phyloP scores from a whole-genome alignment of 2,888 invertebrate species.

The Zeuzera pyrina region DNA sequence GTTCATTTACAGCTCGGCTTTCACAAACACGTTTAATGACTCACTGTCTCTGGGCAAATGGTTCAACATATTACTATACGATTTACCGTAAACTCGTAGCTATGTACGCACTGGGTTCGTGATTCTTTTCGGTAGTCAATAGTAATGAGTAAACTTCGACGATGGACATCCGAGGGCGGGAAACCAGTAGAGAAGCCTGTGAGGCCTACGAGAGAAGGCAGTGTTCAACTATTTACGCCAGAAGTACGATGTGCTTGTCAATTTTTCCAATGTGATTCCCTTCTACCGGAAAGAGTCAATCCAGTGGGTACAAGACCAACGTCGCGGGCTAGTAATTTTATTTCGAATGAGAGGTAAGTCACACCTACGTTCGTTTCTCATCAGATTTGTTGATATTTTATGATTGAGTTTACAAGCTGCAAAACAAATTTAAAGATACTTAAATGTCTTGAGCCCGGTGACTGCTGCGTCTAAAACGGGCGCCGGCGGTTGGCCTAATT shows the following conservation, averaged over 20 bases:
- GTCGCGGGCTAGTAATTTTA: constrained; percentile 72
- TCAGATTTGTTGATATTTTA: constrained; percentile 41
- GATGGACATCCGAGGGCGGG: constrained; percentile 81
- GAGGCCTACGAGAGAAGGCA: constrained; percentile 80
- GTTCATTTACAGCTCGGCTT: constrained; percentile 54
- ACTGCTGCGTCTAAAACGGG: constrained; percentile 69
- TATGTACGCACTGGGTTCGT: constrained; percentile 38
- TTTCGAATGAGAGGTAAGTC: constrained; percentile 58
- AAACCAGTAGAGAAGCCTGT: constrained; percentile 74
- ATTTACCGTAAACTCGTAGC: constrained; percentile 24
- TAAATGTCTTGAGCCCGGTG: constrained; percentile 46
- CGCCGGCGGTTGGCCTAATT: constrained; percentile 66
- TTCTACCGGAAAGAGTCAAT: constrained; percentile 83
- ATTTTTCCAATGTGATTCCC: constrained; percentile 85
- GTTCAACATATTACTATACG: constrained; percentile 14
- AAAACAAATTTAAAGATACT: constrained; percentile 42
- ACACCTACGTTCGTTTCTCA: constrained; percentile 24
- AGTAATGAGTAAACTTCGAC: constrained; percentile 67
- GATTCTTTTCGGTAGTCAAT: constrained; percentile 29
- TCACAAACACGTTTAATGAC: constrained; percentile 49
- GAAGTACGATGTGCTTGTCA: constrained; percentile 91
- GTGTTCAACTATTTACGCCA: constrained; percentile 80
- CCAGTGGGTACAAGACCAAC: constrained; percentile 77
- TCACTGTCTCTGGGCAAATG: constrained; percentile 32
- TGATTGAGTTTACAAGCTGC: constrained; percentile 38